Evolutionary conservation across 2,888 invertebrate species (phyloP), one percentile per base, ranked within the genome.

Genomic region (Sturmia bella): DNA sequence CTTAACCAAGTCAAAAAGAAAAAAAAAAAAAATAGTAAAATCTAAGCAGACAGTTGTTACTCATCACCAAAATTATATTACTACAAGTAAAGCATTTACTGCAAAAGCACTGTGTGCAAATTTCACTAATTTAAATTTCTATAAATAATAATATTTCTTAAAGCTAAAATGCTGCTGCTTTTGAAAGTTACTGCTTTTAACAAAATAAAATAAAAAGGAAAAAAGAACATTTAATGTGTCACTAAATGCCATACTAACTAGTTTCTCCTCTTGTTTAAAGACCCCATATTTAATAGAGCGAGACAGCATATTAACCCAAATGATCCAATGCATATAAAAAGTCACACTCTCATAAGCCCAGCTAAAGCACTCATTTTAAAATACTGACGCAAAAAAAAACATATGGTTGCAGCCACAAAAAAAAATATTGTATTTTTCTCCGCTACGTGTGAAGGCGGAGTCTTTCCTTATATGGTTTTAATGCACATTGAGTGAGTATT

Each of bases 271-370:
- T 78, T 39, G 12, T 75, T 59, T 52, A 43, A 50, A 74, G 66
- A 75, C 78, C 78, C 74, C 78, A 75, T 78, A 75, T 75, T 82
- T 82, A 82, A 75, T 78, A 82, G 82, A 82, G 82, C 78, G 82
- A 78, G 82, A 82, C 82, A 82, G 66, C 78, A 70, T 74, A 78
- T 59, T 59, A 69, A 80, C 74, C 69, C 52, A 59, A 59, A 21
- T 57, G 32, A 74, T 21, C 24, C 52, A 78, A 69, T 15, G 27
- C 48, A 56, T 64, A 37, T 56, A 50, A 54, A 78, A 72, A 27
- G 24, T 61, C 39, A 45, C 32, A 52, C 80, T 68, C 43, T 6
- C 43, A 12, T 43, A 24, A 11, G 24, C 11, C 21, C 17, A 1
- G 37, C n/a, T 41, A 21, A 63, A 63, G 11, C 7, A 54, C 68